These are phyloP conservation scores for Xestia ashworthii DNA, from an alignment of 2,888 invertebrate species.

Conservation along the genomic window DNA sequence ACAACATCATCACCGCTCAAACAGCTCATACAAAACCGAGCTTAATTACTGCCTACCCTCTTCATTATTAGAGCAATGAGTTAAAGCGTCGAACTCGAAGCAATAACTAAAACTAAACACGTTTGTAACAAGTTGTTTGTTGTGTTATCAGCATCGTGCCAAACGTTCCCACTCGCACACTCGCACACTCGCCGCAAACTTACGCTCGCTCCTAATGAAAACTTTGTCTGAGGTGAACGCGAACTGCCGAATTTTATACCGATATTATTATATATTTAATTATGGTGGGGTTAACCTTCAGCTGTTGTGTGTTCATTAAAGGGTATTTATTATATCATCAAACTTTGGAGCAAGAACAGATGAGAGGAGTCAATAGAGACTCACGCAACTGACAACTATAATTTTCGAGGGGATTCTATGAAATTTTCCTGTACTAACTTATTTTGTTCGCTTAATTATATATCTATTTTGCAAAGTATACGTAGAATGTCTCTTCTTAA, in stretches of 20 bases:
- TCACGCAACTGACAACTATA: too few species aligned
- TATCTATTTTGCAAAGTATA: too few species aligned
- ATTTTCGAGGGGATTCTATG: too few species aligned
- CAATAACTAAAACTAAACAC: slow-evolving; percentile 90
- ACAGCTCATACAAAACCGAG: slow-evolving; percentile 74
- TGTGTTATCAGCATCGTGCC: slow-evolving; percentile 89
- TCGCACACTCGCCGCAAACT: slow-evolving; percentile 87
- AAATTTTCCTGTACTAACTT: too few species aligned
- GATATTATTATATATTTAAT: slow-evolving; percentile 66
- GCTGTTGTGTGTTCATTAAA: slow-evolving; percentile 28
- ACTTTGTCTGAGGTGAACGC: slow-evolving; percentile 84
- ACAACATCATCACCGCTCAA: slow-evolving; percentile 57
- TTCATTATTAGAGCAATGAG: slow-evolving; percentile 89
- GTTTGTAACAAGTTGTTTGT: slow-evolving; percentile 91
- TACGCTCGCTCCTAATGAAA: slow-evolving; percentile 86
- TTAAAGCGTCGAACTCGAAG: slow-evolving; percentile 88
- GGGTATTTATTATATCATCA: slow-evolving; percentile 14
- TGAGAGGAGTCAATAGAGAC: neutral
- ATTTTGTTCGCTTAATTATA: too few species aligned
- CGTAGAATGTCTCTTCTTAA: too few species aligned
- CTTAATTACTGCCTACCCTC: slow-evolving; percentile 85
- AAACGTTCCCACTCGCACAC: slow-evolving; percentile 87
- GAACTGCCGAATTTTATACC: slow-evolving; percentile 78
- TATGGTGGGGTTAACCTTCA: slow-evolving; percentile 36
- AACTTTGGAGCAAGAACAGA: slow-evolving; percentile 13